Percentiles rank a stretch among this genome's conserved stretches.
Conservation (phyloP, 2,888 invertebrate genomes). For the Calameuta pallipes region DNA sequence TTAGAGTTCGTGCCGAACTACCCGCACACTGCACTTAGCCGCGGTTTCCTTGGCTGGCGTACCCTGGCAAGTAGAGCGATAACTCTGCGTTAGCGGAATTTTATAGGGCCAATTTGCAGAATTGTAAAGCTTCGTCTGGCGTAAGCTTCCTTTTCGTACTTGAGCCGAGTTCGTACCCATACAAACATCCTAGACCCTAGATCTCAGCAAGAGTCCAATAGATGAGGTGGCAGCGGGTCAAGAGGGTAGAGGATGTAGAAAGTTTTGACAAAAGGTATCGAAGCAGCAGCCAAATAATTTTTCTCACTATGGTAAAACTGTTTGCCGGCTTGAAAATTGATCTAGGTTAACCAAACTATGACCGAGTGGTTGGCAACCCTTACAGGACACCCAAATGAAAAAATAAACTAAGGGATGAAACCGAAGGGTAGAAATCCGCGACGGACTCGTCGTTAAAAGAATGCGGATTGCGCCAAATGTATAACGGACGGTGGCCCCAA, state of each 20-base stretch:
- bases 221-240: not conserved
- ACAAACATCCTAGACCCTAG: not conserved
- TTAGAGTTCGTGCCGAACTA: conserved; percentile 14
- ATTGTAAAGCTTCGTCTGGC: conserved; percentile 15
- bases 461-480: conserved; percentile 19
- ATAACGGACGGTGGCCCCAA: conserved; percentile 41
- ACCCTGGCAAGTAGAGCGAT: conserved; percentile 8
- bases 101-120: conserved; percentile 25
- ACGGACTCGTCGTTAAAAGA: not conserved
- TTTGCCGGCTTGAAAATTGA: not conserved
- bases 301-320: not conserved
- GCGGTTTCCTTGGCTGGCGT: conserved; percentile 2
- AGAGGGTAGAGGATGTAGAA: not conserved
- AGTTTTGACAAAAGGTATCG: not conserved
- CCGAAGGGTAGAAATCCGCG: not conserved
- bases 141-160: not conserved
- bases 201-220: not conserved
- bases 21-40: conserved; percentile 8
- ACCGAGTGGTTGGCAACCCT: not conserved
- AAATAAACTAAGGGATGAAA: not conserved
- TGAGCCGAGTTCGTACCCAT: not conserved
- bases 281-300: not conserved
- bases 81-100: conserved; percentile 22
- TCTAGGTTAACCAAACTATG: not conserved
- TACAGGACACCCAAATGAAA: not conserved